Conservation (phyloP, 2,797 vertebrate genomes). For the Sphenodon punctatus region DNA sequence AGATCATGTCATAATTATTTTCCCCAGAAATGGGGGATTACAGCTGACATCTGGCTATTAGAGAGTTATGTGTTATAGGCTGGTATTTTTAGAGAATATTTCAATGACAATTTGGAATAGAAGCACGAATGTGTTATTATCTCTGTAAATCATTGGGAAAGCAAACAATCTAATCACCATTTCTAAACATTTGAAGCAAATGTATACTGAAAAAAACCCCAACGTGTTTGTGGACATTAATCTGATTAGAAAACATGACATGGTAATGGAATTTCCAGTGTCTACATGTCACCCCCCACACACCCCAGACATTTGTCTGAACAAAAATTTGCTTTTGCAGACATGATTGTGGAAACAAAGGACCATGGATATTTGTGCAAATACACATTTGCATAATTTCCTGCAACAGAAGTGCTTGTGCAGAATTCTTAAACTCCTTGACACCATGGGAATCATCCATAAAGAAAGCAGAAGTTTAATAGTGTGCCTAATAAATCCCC, state of each 20-base stretch:
- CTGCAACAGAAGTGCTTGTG: not conserved
- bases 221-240: not conserved
- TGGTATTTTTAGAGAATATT: not conserved
- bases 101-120: not conserved
- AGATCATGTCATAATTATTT: conserved; percentile 8
- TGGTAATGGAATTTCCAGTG: too few species aligned
- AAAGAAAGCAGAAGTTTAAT: not conserved
- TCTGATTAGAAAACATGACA: not conserved
- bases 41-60: not conserved
- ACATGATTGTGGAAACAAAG: not conserved
- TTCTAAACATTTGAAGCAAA: not conserved
- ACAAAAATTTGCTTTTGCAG: not conserved
- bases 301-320: not conserved
- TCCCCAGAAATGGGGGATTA: not conserved
- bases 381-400: not conserved
- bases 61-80: not conserved
- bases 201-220: not conserved
- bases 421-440: not conserved
- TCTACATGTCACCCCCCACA: too few species aligned
- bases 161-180: not conserved
- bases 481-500: not conserved
- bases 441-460: not conserved
- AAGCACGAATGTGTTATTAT: not conserved
- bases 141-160: not conserved
- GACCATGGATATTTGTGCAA: not conserved